Conservation (phyloP, 2,888 invertebrate species). For the Brenthis hecate region DNA sequence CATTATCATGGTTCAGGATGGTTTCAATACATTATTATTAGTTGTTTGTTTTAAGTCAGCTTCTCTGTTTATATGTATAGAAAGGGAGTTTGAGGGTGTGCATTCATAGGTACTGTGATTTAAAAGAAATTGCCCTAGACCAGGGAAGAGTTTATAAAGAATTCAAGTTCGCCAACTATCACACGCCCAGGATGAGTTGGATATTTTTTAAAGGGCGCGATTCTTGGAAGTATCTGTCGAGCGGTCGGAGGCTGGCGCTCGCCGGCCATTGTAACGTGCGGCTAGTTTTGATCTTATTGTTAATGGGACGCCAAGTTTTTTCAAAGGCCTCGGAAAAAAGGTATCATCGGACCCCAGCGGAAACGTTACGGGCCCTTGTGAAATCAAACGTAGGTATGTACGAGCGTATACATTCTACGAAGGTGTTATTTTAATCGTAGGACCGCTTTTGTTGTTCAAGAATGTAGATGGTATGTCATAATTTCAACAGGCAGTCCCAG, state of each 20-base stretch:
- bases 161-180: constrained; percentile 72
- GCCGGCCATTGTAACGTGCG: constrained; percentile 76
- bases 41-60: too few species aligned
- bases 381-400: constrained; percentile 68
- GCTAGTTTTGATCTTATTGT: constrained; percentile 82
- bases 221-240: constrained; percentile 75
- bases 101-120: not conserved
- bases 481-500: constrained; percentile 78
- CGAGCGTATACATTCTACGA: constrained; percentile 73
- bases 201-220: constrained; percentile 75
- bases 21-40: too few species aligned
- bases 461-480: constrained; percentile 82
- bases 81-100: not conserved
- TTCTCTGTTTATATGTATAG: not conserved
- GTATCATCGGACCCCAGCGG: constrained; percentile 80
- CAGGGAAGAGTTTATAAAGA: constrained; percentile 48
- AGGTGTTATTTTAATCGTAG: constrained; percentile 82
- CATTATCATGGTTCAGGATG: too few species aligned
- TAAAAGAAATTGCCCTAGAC: not conserved
- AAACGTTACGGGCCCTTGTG: constrained; percentile 80
- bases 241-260: constrained; percentile 78
- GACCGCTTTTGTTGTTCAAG: constrained; percentile 78
- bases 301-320: constrained; percentile 82
- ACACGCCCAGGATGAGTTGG: constrained; percentile 78
- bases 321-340: constrained; percentile 71